Evolutionary conservation across 92 coral and sea anemone species (phyloP).

Genomic region (Porites divaricata): DNA sequence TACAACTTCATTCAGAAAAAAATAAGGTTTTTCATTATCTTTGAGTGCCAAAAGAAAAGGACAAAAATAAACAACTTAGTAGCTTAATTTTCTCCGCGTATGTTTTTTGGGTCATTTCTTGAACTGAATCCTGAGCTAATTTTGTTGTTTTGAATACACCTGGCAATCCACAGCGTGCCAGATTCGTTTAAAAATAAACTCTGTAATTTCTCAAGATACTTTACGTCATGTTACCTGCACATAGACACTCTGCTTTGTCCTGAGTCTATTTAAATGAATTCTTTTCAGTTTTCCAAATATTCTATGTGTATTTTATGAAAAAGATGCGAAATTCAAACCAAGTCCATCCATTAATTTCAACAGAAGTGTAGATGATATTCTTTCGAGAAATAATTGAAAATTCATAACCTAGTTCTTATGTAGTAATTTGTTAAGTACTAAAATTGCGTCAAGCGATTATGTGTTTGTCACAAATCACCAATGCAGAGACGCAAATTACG

Average conservation of each 20-base stretch:
- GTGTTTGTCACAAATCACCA: neutral
- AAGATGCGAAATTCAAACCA: neutral
- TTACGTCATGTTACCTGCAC: neutral
- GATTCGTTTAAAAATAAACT: neutral
- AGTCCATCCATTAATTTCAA: neutral
- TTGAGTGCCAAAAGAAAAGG: neutral
- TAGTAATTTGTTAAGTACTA: slow-evolving; percentile 37
- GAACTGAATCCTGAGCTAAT: neutral
- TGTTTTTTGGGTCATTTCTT: neutral
- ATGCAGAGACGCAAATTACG: neutral
- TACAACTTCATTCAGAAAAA: neutral
- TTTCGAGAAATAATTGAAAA: slow-evolving; percentile 20
- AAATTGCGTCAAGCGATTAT: neutral
- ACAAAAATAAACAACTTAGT: neutral
- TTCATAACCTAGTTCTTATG: slow-evolving; percentile 15
- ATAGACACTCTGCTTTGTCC: neutral
- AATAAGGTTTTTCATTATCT: neutral
- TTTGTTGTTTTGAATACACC: slow-evolving; percentile 11
- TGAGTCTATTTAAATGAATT: neutral
- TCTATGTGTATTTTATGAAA: too few relatives aligned
- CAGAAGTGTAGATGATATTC: neutral
- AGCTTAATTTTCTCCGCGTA: neutral
- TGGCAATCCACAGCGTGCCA: neutral
- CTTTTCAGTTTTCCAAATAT: neutral
- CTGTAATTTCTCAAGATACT: neutral